Base-by-base conservation (phyloP, 2,113 vertebrate genomes). In the Aphelocoma coerulescens region DNA sequence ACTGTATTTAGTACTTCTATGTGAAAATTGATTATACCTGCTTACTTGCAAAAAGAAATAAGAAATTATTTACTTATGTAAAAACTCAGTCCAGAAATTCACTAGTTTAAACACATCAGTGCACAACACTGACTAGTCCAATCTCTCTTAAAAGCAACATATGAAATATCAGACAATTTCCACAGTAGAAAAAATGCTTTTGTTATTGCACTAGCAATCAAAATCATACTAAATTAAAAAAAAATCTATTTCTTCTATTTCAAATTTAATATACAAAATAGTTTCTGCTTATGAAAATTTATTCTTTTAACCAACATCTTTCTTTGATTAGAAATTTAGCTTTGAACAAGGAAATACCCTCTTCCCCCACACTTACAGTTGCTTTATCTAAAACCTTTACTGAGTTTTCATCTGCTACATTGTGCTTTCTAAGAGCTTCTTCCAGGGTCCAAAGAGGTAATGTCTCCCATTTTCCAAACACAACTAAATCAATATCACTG, bases 331-430 rank as follows among this genome's bases (percentile, higher is more conserved):
- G 8, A 86, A 57, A 72, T 65, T 37, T 27, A 67, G 39, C 33
- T 80, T 51, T 67, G 16, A 92, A 82, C 27, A 92, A 65, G 7
- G 23, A 16, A 79, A 93, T 8, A 66, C 30, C 59, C 63, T 43
- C 71, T 66, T 94, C 19, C 55, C 94, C 86, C 48, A 91, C 74
- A 98, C 98, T 96, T 98, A 99, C 99, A 91, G 99, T 99, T 82
- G 99, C 99, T 97, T 99, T 99, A 97, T 99, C 99, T 93, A 99
- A 98, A 96, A 99, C 99, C 95, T 99, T 99, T 69, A 99, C 98
- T 11, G 99, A 99, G 91, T 99, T 99, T 97, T 99, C 99, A 85
- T 99, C 99, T 37, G 99, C 99, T 35, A 99, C 97, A 32, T 99
- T 99, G 95, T 98, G 99, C 96, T 99, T 99, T 91, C 99, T 98